phyloP scores from a whole-genome alignment of 2,113 vertebrate genomes.

The Etheostoma cragini region DNA sequence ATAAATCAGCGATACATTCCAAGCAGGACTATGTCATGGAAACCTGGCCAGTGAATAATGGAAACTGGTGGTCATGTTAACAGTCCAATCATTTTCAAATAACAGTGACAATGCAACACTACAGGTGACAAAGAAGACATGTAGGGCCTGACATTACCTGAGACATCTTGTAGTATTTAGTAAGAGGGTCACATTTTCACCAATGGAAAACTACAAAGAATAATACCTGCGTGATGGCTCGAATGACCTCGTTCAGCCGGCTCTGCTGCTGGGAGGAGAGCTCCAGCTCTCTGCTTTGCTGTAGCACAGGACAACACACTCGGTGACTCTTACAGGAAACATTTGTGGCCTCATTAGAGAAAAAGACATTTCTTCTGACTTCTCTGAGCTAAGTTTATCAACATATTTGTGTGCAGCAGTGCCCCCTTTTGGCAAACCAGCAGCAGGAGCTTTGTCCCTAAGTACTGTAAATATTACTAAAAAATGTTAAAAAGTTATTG shows the following conservation, averaged over 20 bases:
- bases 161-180: neutral
- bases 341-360: neutral
- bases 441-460: no score
- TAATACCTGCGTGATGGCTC: constrained; percentile 90
- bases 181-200: neutral
- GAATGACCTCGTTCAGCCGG: constrained; percentile 92
- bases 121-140: neutral
- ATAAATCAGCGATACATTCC: no score
- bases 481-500: no score
- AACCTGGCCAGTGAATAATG: no score
- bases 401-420: no score
- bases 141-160: neutral
- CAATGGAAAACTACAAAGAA: neutral
- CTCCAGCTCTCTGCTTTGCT: constrained; percentile 89
- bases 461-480: no score
- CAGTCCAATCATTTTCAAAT: neutral
- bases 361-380: no score
- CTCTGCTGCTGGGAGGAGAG: constrained; percentile 90
- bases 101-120: neutral
- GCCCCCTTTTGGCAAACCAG: no score
- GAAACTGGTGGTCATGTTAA: neutral
- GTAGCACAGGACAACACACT: neutral
- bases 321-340: neutral
- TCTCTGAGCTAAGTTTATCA: no score
- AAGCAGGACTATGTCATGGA: neutral